phyloP scores from a whole-genome alignment of 2,888 invertebrate species.

The Drosophila anceps region DNA sequence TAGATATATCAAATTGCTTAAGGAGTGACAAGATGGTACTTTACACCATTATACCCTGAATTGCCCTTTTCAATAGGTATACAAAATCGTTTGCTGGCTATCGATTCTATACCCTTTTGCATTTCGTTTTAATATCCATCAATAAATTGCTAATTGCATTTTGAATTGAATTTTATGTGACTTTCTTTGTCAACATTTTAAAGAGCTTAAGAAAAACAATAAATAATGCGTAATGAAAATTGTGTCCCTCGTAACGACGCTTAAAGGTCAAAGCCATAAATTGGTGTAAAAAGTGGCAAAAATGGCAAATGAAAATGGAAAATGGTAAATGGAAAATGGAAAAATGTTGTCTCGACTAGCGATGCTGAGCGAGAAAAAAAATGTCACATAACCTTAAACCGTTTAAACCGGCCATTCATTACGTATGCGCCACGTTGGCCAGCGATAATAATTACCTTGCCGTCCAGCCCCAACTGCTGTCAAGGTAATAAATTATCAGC shows the following conservation, averaged over 20 bases:
- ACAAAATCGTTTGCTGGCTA: neutral
- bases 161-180: conserved; percentile 24
- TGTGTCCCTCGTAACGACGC: conserved; percentile 18
- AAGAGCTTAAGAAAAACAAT: conserved; percentile 18
- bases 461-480: conserved; percentile 40
- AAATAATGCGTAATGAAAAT: conserved; percentile 45
- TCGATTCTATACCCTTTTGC: neutral
- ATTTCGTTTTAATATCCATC: neutral
- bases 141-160: conserved; percentile 25
- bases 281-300: conserved; percentile 39
- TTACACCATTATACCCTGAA: neutral
- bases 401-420: conserved; percentile 63
- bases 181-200: conserved; percentile 1
- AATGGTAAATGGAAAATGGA: conserved; percentile 24
- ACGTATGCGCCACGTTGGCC: conserved; percentile 70
- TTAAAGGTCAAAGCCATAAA: conserved; percentile 63
- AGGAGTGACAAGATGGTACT: neutral
- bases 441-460: conserved; percentile 74
- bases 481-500: conserved; percentile 67
- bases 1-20: neutral
- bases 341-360: conserved; percentile 14
- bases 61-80: neutral
- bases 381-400: conserved; percentile 62
- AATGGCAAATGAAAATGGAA: conserved; percentile 29
- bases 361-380: conserved; percentile 28